Conservation (phyloP, 1,140 invertebrate genomes). For the Drosophila willistoni region DNA sequence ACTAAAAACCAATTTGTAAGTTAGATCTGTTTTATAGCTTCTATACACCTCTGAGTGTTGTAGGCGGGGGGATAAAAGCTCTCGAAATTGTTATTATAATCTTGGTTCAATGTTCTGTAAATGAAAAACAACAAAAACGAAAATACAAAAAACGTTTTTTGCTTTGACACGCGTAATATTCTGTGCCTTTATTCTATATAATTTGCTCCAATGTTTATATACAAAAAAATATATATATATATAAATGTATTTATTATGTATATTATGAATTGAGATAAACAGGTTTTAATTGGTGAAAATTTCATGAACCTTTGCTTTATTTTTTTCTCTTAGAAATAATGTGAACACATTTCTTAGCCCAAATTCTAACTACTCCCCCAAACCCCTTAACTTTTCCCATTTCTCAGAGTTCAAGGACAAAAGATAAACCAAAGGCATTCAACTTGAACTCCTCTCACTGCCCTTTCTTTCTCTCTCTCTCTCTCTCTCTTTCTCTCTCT, state of each 20-base stretch:
- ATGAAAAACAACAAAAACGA: background rate
- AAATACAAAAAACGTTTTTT: constrained; percentile 12
- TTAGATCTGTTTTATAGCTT: too few species aligned
- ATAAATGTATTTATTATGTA: background rate
- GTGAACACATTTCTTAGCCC: background rate
- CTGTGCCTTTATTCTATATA: constrained; percentile 11
- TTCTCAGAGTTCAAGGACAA: constrained; percentile 50
- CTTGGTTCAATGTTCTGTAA: constrained; percentile 35
- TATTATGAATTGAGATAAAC: background rate
- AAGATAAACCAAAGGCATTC: constrained; percentile 47
- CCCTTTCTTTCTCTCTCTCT: constrained; percentile 10
- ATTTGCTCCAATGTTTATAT: constrained; percentile 21
- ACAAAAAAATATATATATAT: background rate
- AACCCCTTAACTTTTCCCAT: background rate
- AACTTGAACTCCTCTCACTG: constrained; percentile 35
- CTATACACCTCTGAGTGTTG: background rate
- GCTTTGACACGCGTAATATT: constrained; percentile 29
- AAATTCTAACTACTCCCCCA: constrained; percentile 2
- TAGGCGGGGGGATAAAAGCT: background rate
- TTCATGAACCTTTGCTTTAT: background rate
- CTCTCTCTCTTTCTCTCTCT: constrained; percentile 7
- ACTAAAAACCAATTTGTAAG: too few species aligned
- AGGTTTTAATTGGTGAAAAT: background rate
- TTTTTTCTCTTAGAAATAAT: background rate
- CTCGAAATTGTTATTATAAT: constrained; percentile 18